phyloP scores from a whole-genome alignment of 2,113 vertebrate genomes.

The Pogonocichla stellata region DNA sequence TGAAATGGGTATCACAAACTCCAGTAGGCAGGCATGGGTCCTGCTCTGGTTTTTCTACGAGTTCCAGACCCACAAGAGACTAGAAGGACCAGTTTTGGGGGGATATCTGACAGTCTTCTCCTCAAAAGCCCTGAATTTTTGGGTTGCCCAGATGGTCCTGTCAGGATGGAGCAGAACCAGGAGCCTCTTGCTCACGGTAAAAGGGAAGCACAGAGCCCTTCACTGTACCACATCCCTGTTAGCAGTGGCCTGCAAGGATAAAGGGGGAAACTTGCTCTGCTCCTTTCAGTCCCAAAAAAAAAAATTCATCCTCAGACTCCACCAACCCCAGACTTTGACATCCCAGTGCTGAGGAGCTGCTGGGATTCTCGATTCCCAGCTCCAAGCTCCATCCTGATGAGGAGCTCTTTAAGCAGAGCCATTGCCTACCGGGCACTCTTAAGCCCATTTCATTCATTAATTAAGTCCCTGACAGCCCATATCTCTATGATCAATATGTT shows the following conservation, averaged over 20 bases:
- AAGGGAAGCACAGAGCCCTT: neutral
- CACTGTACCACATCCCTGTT: neutral
- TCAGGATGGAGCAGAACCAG: neutral
- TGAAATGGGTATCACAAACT: neutral
- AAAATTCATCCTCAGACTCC: neutral
- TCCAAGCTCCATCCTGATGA: neutral
- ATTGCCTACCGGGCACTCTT: conserved; percentile 55
- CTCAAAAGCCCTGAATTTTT: neutral
- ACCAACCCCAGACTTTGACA: accelerated
- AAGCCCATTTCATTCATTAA: conserved; percentile 80
- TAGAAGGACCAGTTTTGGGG: neutral
- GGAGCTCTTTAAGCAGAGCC: conserved; percentile 54
- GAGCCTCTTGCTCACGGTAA: neutral
- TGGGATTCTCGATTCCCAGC: neutral
- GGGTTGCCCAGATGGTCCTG: neutral
- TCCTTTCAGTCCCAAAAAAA: neutral
- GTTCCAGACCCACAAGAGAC: neutral
- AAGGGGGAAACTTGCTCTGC: neutral
- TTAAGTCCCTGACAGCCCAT: conserved; percentile 82
- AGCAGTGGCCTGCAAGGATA: accelerated
- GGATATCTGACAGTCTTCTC: neutral
- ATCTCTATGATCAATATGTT: conserved; percentile 85
- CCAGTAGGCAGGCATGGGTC: neutral
- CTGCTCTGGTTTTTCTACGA: neutral
- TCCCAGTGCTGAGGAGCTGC: neutral